A percentile compares a stretch with the other conserved stretches of the same genome.
phyloP scores from a whole-genome alignment of 2,888 invertebrate species.

The Linyphia triangularis region DNA sequence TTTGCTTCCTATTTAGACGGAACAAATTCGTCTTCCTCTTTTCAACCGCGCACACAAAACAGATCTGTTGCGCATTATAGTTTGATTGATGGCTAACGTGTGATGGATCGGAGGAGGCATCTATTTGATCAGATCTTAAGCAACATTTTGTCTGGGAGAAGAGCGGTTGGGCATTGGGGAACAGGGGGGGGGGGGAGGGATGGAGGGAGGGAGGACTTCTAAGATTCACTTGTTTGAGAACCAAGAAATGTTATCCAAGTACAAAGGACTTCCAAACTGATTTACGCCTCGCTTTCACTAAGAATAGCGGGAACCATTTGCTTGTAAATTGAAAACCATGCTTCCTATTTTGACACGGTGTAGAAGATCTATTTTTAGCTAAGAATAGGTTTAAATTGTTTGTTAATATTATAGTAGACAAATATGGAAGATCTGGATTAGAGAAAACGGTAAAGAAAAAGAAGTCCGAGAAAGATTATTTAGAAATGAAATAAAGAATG shows the following conservation, averaged over 20 bases:
- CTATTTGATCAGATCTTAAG: slow-evolving; percentile 17
- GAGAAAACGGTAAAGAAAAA: neutral
- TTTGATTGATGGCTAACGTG: slow-evolving; percentile 40
- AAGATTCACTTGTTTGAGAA: neutral
- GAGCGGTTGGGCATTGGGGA: neutral
- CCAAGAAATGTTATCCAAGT: neutral
- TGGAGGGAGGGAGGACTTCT: neutral
- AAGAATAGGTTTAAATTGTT: neutral
- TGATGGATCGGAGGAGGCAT: slow-evolving; percentile 45
- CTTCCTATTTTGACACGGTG: neutral
- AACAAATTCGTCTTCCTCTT: slow-evolving; percentile 56
- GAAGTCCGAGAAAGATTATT: no score
- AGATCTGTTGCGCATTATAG: slow-evolving; percentile 19
- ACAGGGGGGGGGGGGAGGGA: neutral
- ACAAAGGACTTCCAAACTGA: neutral
- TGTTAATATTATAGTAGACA: neutral
- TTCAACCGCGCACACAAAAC: slow-evolving; percentile 13
- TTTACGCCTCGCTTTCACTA: slow-evolving; percentile 6
- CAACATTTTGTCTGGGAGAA: neutral
- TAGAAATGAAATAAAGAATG: no score
- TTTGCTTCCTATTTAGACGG: slow-evolving; percentile 52
- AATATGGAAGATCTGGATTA: neutral
- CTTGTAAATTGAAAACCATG: slow-evolving; percentile 4
- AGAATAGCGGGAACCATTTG: slow-evolving; percentile 10
- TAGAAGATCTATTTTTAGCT: slow-evolving; percentile 7